Evolutionary conservation across 2,888 invertebrate genomes (phyloP).

Genomic region (Panzeria rudis): DNA sequence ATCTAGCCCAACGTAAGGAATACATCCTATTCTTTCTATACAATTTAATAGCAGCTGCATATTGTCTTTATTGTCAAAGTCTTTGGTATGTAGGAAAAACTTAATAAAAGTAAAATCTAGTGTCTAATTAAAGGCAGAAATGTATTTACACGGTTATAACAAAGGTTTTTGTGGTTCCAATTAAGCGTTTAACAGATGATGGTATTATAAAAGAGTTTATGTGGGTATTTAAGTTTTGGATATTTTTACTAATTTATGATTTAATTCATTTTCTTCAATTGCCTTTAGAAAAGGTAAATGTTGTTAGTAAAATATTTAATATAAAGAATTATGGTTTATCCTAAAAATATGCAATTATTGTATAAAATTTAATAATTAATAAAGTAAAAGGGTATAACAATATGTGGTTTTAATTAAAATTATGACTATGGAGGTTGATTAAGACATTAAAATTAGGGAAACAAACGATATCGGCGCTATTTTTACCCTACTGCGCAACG

Average conservation of each 20-base stretch:
- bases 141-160: constrained; percentile 1
- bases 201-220: constrained; percentile 48
- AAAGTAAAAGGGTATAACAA: neutral
- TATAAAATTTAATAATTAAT: neutral
- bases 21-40: neutral
- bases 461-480: too few relatives aligned
- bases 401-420: neutral
- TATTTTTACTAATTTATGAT: neutral
- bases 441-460: neutral
- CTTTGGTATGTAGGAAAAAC: constrained; percentile 29
- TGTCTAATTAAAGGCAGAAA: constrained; percentile 62
- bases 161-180: constrained; percentile 6
- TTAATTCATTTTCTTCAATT: constrained; percentile 1
- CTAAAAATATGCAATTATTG: constrained; percentile 1
- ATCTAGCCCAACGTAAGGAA: neutral
- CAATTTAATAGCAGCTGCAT: constrained; percentile 1
- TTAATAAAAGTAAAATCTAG: constrained; percentile 66
- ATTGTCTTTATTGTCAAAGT: neutral
- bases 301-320: neutral
- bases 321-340: neutral
- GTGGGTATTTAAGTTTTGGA: neutral
- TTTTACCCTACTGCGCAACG: too few relatives aligned
- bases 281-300: neutral
- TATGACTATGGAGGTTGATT: neutral
- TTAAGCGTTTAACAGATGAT: constrained; percentile 58